A percentile compares a stretch with the other conserved stretches of the same genome.
Evolutionary conservation across 2,113 vertebrate genomes (phyloP).

Genomic region (Alosa alosa): DNA sequence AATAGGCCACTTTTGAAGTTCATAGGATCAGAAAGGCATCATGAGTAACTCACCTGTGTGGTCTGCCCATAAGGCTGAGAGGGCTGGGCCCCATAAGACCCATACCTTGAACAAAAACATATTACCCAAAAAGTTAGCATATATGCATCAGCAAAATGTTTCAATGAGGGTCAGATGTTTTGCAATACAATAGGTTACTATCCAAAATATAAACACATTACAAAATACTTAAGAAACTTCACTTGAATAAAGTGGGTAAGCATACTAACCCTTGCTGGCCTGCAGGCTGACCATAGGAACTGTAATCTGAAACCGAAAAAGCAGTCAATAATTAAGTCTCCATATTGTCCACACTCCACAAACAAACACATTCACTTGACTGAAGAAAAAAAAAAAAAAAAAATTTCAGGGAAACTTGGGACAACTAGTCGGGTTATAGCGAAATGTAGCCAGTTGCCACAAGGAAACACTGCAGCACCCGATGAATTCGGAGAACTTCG

Average conservation of each 20-base stretch:
- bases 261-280: slow-evolving; percentile 89
- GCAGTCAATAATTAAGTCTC: background rate
- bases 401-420: background rate
- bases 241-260: too few relatives aligned
- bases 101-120: slow-evolving; percentile 77
- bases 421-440: too few relatives aligned
- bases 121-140: background rate
- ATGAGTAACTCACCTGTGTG: slow-evolving; percentile 78
- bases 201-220: background rate
- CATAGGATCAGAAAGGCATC: background rate
- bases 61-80: slow-evolving; percentile 91
- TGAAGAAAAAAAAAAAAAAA: fast-evolving
- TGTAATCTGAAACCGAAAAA: slow-evolving; percentile 81
- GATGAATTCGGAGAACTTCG: background rate
- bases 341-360: background rate
- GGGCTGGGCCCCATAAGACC: slow-evolving; percentile 90
- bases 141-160: too few relatives aligned
- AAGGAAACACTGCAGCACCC: too few relatives aligned
- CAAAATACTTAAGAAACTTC: too few relatives aligned
- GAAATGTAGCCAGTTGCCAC: too few relatives aligned
- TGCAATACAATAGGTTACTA: background rate
- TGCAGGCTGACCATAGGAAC: slow-evolving; percentile 88
- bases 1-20: too few relatives aligned
- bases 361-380: too few relatives aligned
- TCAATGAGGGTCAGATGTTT: background rate